A percentile compares a stretch with the other conserved stretches of the same genome.
Conservation (phyloP, 2,797 vertebrate species). For the Limosa lapponica region DNA sequence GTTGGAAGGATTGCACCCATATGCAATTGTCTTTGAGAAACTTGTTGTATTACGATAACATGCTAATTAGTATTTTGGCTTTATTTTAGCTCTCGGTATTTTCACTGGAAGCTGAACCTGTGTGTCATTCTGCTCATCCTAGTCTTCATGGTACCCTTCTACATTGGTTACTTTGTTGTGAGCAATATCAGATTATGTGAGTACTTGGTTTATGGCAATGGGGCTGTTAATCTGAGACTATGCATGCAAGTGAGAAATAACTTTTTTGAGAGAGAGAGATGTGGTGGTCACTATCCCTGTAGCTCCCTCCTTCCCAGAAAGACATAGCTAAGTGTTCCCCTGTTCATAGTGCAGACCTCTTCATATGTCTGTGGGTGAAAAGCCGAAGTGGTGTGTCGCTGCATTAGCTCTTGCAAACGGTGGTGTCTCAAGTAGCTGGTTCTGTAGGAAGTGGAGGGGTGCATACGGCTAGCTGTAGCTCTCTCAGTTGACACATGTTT, state of each 20-base stretch:
- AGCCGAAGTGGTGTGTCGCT: rapidly evolving
- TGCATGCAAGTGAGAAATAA: background rate
- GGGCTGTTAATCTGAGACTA: background rate
- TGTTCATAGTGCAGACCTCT: background rate
- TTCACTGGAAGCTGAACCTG: conserved; percentile 98
- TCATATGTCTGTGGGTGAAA: rapidly evolving
- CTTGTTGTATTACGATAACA: rapidly evolving
- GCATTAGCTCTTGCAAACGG: background rate
- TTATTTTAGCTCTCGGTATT: conserved; percentile 92
- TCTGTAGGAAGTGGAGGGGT: background rate
- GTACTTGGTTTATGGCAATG: conserved; percentile 62
- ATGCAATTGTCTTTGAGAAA: background rate
- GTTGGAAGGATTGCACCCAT: background rate
- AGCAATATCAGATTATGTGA: conserved; percentile 97
- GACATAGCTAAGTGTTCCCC: background rate
- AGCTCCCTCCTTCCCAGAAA: background rate
- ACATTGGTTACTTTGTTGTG: conserved; percentile 98
- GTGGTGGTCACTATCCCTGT: background rate
- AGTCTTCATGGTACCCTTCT: conserved; percentile 98
- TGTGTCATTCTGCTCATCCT: conserved; percentile 95
- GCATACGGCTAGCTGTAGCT: background rate
- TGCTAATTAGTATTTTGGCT: conserved; percentile 8
- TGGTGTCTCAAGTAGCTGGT: background rate
- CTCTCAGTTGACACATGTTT: background rate
- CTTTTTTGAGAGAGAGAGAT: background rate